These are phyloP conservation scores for Todiramphus chloris DNA, from an alignment of 2,113 vertebrate species.

Conservation along the genomic window DNA sequence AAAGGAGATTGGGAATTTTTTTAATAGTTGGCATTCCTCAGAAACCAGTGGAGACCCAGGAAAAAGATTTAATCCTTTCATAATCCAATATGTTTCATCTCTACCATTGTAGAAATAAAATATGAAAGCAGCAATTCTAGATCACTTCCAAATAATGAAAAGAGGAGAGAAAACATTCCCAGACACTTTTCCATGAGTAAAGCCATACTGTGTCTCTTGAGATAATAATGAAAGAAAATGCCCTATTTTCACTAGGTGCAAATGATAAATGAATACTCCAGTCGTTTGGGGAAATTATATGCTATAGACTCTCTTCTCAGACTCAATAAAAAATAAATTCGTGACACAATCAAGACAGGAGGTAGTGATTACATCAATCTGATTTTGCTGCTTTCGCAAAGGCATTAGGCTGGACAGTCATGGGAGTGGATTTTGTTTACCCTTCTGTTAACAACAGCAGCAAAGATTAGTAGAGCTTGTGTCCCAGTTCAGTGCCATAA, in stretches of 20 bases:
- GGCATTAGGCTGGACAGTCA: neutral
- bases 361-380: neutral
- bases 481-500: neutral
- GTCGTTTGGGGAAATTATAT: neutral
- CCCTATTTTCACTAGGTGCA: neutral
- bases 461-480: neutral
- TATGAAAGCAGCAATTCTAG: neutral
- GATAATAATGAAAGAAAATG: neutral
- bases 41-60: neutral
- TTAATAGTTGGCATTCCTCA: neutral
- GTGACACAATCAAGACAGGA: neutral
- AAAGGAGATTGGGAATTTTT: neutral
- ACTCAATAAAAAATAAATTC: neutral
- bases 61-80: neutral
- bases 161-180: neutral
- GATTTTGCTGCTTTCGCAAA: neutral
- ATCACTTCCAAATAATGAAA: neutral
- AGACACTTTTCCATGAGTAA: neutral
- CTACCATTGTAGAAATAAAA: neutral
- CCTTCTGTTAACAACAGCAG: neutral
- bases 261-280: neutral
- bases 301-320: neutral
- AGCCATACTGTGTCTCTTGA: neutral
- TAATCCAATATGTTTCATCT: neutral
- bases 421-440: neutral